phyloP scores from a whole-genome alignment of 2,888 invertebrate species.

The Calameuta idolon region DNA sequence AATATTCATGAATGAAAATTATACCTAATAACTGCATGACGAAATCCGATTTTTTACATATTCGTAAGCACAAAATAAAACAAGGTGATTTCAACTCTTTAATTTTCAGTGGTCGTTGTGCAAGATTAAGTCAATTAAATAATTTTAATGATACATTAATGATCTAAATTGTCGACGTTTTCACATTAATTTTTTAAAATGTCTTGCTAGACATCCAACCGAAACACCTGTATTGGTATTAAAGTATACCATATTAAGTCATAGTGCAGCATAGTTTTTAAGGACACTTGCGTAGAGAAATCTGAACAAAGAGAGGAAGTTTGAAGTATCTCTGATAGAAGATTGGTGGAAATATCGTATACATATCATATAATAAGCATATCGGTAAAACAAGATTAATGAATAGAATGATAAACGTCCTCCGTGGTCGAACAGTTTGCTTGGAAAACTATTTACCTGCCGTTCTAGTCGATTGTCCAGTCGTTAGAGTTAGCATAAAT shows the following conservation, averaged over 20 bases:
- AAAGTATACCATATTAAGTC: too few species aligned
- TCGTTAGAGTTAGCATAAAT: not conserved
- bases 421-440: not conserved
- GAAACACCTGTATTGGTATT: too few species aligned
- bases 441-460: not conserved
- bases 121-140: too few species aligned
- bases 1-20: too few species aligned
- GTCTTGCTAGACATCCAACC: not conserved
- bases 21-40: too few species aligned
- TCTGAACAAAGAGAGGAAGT: not conserved
- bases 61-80: too few species aligned
- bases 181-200: not conserved
- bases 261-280: too few species aligned
- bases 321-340: not conserved
- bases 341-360: not conserved
- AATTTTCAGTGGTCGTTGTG: too few species aligned
- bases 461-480: not conserved
- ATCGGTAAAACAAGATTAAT: not conserved
- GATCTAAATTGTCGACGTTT: not conserved
- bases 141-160: too few species aligned
- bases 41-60: too few species aligned
- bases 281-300: not conserved
- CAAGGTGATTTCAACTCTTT: too few species aligned
- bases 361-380: not conserved
- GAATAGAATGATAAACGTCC: not conserved